These are phyloP conservation scores for Protobothrops flavoviridis DNA, from an alignment of 2,113 vertebrate species.

Conservation along the genomic window DNA sequence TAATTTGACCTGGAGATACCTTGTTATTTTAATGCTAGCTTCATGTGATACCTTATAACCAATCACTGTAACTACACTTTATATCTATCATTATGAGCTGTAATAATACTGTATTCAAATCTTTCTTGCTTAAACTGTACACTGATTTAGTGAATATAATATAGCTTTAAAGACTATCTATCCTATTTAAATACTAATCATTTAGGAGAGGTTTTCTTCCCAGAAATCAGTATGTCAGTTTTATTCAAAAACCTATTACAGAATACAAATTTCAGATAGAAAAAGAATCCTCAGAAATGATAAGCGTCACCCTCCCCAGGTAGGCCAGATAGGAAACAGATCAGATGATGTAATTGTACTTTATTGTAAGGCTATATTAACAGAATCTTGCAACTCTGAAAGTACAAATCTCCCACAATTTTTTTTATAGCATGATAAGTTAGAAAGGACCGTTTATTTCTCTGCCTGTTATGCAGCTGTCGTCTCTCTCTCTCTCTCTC, in stretches of 20 bases:
- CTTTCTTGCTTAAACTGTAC: conserved; percentile 16
- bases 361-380: not conserved
- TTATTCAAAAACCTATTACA: conserved; percentile 17
- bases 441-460: not conserved
- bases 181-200: conserved; percentile 38
- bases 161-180: conserved; percentile 22
- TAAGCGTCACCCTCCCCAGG: not conserved
- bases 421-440: not conserved
- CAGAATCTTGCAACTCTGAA: not conserved
- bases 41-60: not conserved
- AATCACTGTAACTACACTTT: conserved; percentile 1
- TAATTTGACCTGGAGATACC: not conserved
- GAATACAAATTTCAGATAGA: conserved; percentile 1
- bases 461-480: not conserved
- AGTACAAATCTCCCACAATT: not conserved
- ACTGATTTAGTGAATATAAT: conserved; percentile 16
- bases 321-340: not conserved
- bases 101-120: conserved; percentile 30
- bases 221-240: conserved; percentile 10
- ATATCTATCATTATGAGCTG: conserved; percentile 18
- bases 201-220: conserved; percentile 3
- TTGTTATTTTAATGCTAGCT: conserved; percentile 16
- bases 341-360: not conserved
- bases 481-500: too few relatives aligned
- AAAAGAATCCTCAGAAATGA: not conserved